Evolutionary conservation across 37 sponge, comb jelly and placozoan genomes (phyloP), one percentile per base, ranked within the genome.

Genomic region (Spongilla lacustris): DNA sequence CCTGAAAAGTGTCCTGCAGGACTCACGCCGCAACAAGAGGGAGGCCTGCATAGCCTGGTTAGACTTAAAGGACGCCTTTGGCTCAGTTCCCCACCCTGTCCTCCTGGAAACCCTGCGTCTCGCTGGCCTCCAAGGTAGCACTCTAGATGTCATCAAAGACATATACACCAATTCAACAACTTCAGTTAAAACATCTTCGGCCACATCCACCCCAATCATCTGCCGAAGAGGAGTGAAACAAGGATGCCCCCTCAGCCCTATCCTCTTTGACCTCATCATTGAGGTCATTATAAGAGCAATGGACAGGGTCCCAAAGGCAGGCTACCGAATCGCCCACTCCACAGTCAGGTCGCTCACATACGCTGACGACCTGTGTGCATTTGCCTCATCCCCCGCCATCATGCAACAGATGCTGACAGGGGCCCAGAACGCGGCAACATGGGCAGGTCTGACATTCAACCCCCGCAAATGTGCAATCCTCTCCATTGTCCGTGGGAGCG

Each of bases 51-150:
- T 75, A 13, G 77, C 67, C 71, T 88, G 89, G 89, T 48, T 88
- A 14, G 89, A 88, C 83, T 71, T 88, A 27, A 74, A 50, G 67
- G 67, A 87, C 73, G 87, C 87, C 35, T 87, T 80, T 68, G 87
- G 87, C 66, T 87, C 87, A 11, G 72, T 88, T 34, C 89, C 83
- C 22, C 77, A 82, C 34, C 23, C 41, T 46, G 24, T 34, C 46
- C 37, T 88, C 21, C 76, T 26, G 32, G 37, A 36, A 21, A 83
- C 41, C 77, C n/a, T 84, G 77, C 31, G 33, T 27, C 23, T 50
- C n/a, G 25, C 29, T 48, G 85, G 85, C 35, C 67, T 84, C 25
- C 27, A 50, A 23, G 77, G 68, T 23, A 50, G 34, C 27, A 76
- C 68, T 26, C 32, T 76, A 50, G 85, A 84, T 49, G 31, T 84